Percentiles rank a stretch among this genome's conserved stretches.
Conservation (phyloP, 2,888 invertebrate genomes). For the Apoderus coryli region DNA sequence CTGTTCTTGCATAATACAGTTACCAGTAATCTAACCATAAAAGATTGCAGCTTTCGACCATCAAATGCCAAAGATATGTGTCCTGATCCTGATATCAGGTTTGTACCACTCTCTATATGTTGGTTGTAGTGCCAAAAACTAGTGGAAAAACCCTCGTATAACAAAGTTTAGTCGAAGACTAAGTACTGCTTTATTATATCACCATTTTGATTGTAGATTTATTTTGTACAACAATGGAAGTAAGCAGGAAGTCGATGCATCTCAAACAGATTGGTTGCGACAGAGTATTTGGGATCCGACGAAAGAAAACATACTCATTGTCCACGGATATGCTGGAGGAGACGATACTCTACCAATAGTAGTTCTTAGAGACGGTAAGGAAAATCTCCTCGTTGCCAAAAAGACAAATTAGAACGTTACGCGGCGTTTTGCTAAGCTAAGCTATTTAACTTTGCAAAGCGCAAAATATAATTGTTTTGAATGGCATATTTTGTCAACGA, state of each 20-base stretch:
- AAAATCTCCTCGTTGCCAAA: too few species aligned
- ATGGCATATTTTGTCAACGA: too few species aligned
- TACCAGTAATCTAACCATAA: conserved; percentile 44
- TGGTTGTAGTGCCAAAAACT: neutral
- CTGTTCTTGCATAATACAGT: conserved; percentile 43
- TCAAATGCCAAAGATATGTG: conserved; percentile 48
- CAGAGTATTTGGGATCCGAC: conserved; percentile 54
- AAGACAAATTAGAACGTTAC: neutral
- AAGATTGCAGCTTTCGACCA: conserved; percentile 46
- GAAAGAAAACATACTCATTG: conserved; percentile 52
- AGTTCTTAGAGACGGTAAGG: conserved; percentile 54
- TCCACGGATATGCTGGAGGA: conserved; percentile 69
- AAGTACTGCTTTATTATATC: too few species aligned
- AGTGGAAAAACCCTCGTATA: too few species aligned
- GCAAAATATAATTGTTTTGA: too few species aligned
- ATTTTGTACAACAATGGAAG: conserved; percentile 48
- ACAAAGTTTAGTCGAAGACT: too few species aligned
- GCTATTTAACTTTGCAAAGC: too few species aligned
- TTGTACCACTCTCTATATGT: neutral
- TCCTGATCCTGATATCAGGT: conserved; percentile 51
- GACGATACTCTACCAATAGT: conserved; percentile 57
- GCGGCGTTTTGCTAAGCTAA: too few species aligned
- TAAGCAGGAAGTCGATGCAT: conserved; percentile 36
- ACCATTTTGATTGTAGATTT: too few species aligned
- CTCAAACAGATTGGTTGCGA: conserved; percentile 56